A percentile compares a stretch with the other conserved stretches of the same genome.
These are phyloP conservation scores for Tetramorium simillimum DNA, from an alignment of 1,140 invertebrate species.

Conservation along the genomic window DNA sequence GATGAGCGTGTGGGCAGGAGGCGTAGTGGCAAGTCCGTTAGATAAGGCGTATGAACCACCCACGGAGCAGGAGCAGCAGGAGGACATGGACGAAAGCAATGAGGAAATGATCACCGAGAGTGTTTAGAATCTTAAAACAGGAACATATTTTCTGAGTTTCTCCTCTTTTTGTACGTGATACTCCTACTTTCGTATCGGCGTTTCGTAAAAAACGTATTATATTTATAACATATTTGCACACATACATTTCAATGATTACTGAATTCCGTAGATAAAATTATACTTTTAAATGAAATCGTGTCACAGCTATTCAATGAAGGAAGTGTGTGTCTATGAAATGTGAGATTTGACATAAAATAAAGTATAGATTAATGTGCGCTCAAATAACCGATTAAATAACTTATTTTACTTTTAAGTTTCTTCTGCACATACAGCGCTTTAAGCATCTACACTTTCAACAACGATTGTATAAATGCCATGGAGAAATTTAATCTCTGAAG, in stretches of 20 bases:
- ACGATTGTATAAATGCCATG: neutral
- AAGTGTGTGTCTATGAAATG: neutral
- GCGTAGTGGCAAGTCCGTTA: slow-evolving; percentile 96
- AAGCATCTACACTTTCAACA: neutral
- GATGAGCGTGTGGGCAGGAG: slow-evolving; percentile 95
- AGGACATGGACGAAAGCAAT: slow-evolving; percentile 85
- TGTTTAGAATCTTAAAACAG: slow-evolving; percentile 70
- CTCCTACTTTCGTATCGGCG: slow-evolving; percentile 6
- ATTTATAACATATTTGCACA: slow-evolving; percentile 68
- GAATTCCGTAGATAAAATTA: neutral
- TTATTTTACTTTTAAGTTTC: slow-evolving; percentile 6
- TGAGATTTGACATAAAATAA: slow-evolving; percentile 7
- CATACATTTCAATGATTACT: slow-evolving; percentile 19
- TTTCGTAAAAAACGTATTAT: slow-evolving; percentile 69
- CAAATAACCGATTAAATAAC: neutral
- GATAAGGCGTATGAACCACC: slow-evolving; percentile 95
- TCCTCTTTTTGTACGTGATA: slow-evolving; percentile 36
- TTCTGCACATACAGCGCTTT: slow-evolving; percentile 1
- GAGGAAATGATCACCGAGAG: slow-evolving; percentile 87
- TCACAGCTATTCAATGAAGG: neutral
- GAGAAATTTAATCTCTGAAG: neutral
- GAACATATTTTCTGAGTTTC: neutral
- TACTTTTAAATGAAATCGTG: slow-evolving; percentile 1
- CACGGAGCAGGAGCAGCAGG: slow-evolving; percentile 87
- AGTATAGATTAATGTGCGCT: neutral